A percentile compares a stretch with the other conserved stretches of the same genome.
Evolutionary conservation across 2,797 vertebrate species (phyloP).

Genomic region (Siniperca undulata): DNA sequence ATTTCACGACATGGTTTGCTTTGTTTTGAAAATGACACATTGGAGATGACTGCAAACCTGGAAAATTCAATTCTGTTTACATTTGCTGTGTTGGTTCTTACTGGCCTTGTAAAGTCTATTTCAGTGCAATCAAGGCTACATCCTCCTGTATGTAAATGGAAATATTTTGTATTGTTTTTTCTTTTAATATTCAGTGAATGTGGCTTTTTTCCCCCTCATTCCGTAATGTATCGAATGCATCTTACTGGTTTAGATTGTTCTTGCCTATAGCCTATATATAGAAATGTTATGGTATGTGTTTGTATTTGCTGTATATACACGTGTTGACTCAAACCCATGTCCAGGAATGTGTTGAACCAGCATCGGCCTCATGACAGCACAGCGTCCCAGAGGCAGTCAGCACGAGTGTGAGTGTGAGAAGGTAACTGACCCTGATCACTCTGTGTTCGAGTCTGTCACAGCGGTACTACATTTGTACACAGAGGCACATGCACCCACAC

Average conservation of each 20-base stretch:
- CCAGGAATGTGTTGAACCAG: conserved; percentile 35
- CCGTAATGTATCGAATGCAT: no score
- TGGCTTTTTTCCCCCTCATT: not conserved
- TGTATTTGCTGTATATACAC: conserved; percentile 40
- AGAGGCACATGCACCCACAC: not conserved
- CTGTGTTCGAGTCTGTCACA: not conserved
- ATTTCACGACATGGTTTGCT: conserved; percentile 28
- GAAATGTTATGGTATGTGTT: conserved; percentile 20
- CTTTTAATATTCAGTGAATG: not conserved
- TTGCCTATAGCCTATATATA: not conserved
- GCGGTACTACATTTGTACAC: conserved; percentile 12
- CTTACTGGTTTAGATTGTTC: not conserved
- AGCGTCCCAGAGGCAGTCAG: conserved; percentile 33
- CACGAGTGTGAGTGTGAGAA: conserved; percentile 27
- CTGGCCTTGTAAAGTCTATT: not conserved
- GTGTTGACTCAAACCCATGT: conserved; percentile 29
- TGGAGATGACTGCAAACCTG: not conserved
- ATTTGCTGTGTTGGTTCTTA: not conserved
- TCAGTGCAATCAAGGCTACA: not conserved
- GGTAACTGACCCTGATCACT: conserved; percentile 31
- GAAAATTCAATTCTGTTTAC: not conserved
- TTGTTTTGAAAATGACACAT: conserved; percentile 11
- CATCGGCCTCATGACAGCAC: conserved; percentile 16
- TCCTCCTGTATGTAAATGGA: not conserved
- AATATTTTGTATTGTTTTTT: no score